Evolutionary conservation across 2,113 vertebrate species (phyloP).

Genomic region (Trematomus loennbergii): DNA sequence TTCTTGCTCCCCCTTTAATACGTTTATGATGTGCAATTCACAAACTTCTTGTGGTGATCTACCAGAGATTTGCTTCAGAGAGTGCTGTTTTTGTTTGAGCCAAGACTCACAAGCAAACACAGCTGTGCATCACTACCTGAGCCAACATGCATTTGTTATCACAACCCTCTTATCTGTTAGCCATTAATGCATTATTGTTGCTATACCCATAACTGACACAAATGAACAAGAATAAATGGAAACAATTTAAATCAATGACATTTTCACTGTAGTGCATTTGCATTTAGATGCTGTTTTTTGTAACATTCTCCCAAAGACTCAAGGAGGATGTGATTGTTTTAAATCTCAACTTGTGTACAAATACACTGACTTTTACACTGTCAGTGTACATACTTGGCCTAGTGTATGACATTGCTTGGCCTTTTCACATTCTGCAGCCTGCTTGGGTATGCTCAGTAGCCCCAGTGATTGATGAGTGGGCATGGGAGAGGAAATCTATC

Average conservation of each 20-base stretch:
- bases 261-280: too few species aligned
- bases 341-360: slow-evolving; percentile 11
- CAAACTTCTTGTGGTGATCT: slow-evolving; percentile 16
- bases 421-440: slow-evolving; percentile 72
- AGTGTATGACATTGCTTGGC: slow-evolving; percentile 76
- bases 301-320: neutral
- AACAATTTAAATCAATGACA: too few species aligned
- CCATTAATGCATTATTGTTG: slow-evolving; percentile 3
- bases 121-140: slow-evolving; percentile 7
- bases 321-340: neutral
- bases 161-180: neutral
- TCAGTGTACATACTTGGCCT: slow-evolving; percentile 30
- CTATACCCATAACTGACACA: slow-evolving; percentile 3
- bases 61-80: slow-evolving; percentile 1
- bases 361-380: neutral
- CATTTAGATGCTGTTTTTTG: neutral
- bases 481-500: slow-evolving; percentile 81
- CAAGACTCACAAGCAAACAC: neutral
- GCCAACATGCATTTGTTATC: neutral
- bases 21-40: neutral
- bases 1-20: neutral
- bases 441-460: slow-evolving; percentile 82
- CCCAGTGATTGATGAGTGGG: slow-evolving; percentile 83
- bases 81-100: neutral
- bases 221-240: neutral